These are phyloP conservation scores for Micoletzkya japonica DNA, from an alignment of 2,888 invertebrate species.

Conservation along the genomic window DNA sequence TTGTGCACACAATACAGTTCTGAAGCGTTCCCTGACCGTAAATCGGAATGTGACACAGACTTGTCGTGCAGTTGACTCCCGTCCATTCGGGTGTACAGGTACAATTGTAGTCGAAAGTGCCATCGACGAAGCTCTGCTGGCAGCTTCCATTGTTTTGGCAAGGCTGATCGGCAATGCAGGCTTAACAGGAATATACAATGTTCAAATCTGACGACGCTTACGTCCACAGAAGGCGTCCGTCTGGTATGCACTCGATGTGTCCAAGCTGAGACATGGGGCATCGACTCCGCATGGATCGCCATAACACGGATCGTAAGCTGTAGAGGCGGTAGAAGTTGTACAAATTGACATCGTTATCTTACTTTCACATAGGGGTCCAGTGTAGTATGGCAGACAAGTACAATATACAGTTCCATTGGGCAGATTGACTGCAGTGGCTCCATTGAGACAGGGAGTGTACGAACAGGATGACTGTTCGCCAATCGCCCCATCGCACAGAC, in stretches of 20 bases:
- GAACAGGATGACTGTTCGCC: no score
- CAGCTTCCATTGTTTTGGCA: background rate
- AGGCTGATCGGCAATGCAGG: background rate
- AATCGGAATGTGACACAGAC: background rate
- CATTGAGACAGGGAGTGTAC: background rate
- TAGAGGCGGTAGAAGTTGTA: background rate
- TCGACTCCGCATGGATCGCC: background rate
- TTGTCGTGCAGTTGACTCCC: background rate
- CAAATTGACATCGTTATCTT: background rate
- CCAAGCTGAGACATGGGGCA: background rate
- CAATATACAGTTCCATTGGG: background rate
- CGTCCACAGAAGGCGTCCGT: background rate
- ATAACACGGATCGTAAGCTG: background rate
- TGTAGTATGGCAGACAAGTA: background rate
- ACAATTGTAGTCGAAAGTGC: background rate
- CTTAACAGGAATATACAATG: background rate
- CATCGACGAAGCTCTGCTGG: background rate
- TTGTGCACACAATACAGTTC: background rate
- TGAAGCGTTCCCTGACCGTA: background rate
- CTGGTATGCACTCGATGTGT: background rate
- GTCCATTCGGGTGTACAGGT: background rate
- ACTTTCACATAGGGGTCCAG: background rate
- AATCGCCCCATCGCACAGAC: no score
- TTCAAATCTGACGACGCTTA: background rate
- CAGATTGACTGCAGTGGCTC: background rate